Percentiles rank a stretch among this genome's conserved stretches.
These are phyloP conservation scores for Telmatochromis bifrenatus DNA, from an alignment of 2,113 vertebrate species.

Conservation along the genomic window DNA sequence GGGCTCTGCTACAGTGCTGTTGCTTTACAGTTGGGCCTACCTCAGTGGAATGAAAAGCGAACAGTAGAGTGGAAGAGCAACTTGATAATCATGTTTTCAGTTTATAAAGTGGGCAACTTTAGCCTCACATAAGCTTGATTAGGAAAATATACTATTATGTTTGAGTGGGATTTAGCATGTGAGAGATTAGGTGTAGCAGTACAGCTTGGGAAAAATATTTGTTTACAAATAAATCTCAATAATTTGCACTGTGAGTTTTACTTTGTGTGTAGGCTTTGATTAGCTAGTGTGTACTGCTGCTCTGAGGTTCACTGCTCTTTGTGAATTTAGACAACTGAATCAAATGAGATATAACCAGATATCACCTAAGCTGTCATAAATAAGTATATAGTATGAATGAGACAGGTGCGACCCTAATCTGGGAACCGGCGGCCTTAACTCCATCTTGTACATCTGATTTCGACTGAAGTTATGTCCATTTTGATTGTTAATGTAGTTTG, in stretches of 20 bases:
- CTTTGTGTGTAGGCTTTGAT: neutral
- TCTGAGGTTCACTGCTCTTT: neutral
- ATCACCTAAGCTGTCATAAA: neutral
- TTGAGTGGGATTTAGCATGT: neutral
- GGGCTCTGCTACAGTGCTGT: neutral
- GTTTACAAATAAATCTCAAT: neutral
- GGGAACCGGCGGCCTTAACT: neutral
- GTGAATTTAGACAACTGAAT: neutral
- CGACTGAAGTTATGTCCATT: neutral
- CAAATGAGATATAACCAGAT: neutral
- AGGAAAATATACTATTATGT: neutral
- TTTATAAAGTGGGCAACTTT: neutral
- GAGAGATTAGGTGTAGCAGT: neutral
- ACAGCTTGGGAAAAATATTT: neutral
- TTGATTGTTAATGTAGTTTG: neutral
- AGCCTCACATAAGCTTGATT: neutral
- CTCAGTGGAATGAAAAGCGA: neutral
- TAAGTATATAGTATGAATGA: neutral
- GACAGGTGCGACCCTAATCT: neutral
- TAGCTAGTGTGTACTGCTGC: neutral
- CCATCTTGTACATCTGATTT: neutral
- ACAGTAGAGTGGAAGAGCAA: neutral
- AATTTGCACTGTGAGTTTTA: neutral
- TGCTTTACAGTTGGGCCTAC: neutral
- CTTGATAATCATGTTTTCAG: neutral